These are phyloP conservation scores for Sebastes dallii DNA, from an alignment of 2,797 vertebrate species.

Conservation along the genomic window DNA sequence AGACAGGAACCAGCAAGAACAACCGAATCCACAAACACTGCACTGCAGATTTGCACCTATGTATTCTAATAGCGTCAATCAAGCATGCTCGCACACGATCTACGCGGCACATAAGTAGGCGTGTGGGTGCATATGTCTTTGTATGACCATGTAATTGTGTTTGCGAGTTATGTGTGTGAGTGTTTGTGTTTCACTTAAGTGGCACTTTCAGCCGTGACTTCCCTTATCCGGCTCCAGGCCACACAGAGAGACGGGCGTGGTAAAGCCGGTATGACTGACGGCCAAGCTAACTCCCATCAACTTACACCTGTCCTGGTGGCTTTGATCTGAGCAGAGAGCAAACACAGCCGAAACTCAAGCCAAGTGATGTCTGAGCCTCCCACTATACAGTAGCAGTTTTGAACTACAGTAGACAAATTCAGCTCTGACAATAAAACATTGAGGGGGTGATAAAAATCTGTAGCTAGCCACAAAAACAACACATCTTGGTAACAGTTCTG, in stretches of 20 bases:
- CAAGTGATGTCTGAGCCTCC: not conserved
- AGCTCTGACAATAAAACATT: not conserved
- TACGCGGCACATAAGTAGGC: not conserved
- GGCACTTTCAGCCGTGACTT: slow-evolving; percentile 29
- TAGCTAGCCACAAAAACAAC: not conserved
- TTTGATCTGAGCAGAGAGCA: slow-evolving; percentile 58
- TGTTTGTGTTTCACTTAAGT: slow-evolving; percentile 49
- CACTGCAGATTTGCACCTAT: not conserved
- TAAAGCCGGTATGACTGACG: slow-evolving; percentile 47
- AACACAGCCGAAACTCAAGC: slow-evolving; percentile 29
- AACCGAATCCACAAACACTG: not conserved
- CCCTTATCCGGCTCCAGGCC: slow-evolving; percentile 50
- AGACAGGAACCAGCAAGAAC: not conserved
- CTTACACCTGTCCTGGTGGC: slow-evolving; percentile 65
- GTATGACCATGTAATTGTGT: not conserved
- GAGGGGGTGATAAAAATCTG: not conserved
- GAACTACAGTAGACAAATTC: not conserved
- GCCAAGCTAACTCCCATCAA: slow-evolving; percentile 33
- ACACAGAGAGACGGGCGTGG: slow-evolving; percentile 70
- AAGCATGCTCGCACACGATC: not conserved
- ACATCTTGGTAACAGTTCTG: not conserved
- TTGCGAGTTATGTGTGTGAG: not conserved
- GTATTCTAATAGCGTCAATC: not conserved
- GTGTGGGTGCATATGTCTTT: not conserved
- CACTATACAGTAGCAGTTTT: not conserved